Base-by-base conservation (phyloP, 2,113 vertebrate species). In the Uria aalge region DNA sequence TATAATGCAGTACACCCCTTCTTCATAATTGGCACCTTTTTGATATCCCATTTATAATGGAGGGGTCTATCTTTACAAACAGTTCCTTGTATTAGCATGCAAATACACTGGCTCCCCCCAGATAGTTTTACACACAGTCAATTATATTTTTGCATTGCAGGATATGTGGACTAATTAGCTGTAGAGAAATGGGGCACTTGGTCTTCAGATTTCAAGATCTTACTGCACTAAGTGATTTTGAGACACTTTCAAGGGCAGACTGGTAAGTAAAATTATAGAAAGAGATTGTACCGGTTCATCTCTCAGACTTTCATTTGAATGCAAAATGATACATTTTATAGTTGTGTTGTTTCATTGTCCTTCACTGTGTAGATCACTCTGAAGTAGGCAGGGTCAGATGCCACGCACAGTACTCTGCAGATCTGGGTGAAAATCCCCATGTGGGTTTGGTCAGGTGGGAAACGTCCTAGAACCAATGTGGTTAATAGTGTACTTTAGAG, bases 1-100 rank as follows among this genome's bases (percentile, higher is more conserved):
- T 97, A 79, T 95, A 96, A 92, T 84, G 86, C 89, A 85, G 77
- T 41, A 53, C 36, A 32, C 80, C 52, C 71, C 76, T 86, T 93
- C 81, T 94, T 93, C 76, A 59, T 94, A 93, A 92, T 38, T 96
- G 93, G 77, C 72, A 96, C 52, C 43, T 93, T 97, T 97, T 74
- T 87, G 95, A 92, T 94, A 91, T 62, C 82, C 59, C 60, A 15
- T 93, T 96, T 95, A 59, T 60, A 97, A 80, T 18, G 55, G 81
- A 87, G 47, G 80, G 74, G 27, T 68, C 91, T 84, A 64, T 94
- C 92, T 94, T 95, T 94, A 85, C 91, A 93, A 94, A 57, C 48
- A 94, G 72, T 83, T 40, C 78, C 53, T 97, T 56, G 75, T 87
- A 94, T 92, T 72, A 82, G 68, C 77, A 91, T 92, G 79, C 62